phyloP scores from a whole-genome alignment of 2,113 vertebrate species.

The Tamias sibiricus region DNA sequence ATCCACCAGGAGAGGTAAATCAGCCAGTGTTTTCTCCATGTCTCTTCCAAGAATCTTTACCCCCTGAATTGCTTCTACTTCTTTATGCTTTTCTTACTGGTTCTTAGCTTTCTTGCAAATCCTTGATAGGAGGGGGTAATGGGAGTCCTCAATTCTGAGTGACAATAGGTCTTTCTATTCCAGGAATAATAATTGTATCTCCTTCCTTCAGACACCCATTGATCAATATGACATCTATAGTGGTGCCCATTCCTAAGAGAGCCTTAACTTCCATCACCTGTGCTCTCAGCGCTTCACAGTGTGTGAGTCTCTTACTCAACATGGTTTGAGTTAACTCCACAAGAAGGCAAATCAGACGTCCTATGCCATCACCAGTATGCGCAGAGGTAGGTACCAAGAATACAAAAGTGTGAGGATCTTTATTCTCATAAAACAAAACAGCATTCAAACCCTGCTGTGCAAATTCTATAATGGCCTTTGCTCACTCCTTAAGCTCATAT shows the following conservation, averaged over 20 bases:
- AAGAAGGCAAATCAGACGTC: slow-evolving; percentile 95
- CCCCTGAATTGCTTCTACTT: slow-evolving; percentile 95
- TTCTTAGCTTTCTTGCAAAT: too few species aligned
- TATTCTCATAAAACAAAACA: slow-evolving; percentile 97
- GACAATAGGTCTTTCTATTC: slow-evolving; percentile 98
- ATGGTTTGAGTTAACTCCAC: slow-evolving; percentile 98
- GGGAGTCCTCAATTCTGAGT: slow-evolving; percentile 97
- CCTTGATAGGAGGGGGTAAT: slow-evolving; percentile 96
- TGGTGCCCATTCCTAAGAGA: slow-evolving; percentile 98
- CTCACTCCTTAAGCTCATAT: slow-evolving; percentile 97
- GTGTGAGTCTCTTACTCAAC: slow-evolving; percentile 94
- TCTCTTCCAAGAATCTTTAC: slow-evolving; percentile 99
- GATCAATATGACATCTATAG: slow-evolving; percentile 98
- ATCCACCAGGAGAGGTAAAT: slow-evolving; percentile 96
- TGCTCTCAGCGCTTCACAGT: slow-evolving; percentile 96
- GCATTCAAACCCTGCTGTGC: slow-evolving; percentile 98
- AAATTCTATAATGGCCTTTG: slow-evolving; percentile 96
- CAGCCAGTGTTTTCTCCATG: slow-evolving; percentile 96
- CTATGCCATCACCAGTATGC: slow-evolving; percentile 98
- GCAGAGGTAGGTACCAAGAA: slow-evolving; percentile 98
- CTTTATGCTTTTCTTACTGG: slow-evolving; percentile 99
- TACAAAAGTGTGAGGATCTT: slow-evolving; percentile 97
- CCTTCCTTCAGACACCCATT: slow-evolving; percentile 95
- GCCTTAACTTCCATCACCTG: slow-evolving; percentile 99
- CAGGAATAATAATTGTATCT: slow-evolving; percentile 97